phyloP scores from a whole-genome alignment of 2,113 vertebrate genomes.

The Camelus bactrianus region DNA sequence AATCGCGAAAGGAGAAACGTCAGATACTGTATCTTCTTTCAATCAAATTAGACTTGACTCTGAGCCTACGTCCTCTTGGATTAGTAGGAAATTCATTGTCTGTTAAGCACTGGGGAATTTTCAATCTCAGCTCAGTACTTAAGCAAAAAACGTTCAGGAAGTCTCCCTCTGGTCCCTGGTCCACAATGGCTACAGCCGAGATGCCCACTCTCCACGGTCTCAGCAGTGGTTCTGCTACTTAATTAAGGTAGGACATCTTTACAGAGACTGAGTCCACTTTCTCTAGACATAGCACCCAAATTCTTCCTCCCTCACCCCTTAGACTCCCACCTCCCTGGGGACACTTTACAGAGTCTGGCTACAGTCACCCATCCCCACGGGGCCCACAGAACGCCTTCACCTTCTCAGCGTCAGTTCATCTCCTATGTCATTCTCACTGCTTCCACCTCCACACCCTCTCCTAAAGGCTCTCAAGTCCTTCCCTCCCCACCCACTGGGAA shows the following conservation, averaged over 20 bases:
- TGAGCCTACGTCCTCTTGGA: neutral
- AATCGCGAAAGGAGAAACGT: no score
- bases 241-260: neutral
- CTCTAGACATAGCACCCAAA: neutral
- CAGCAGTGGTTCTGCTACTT: neutral
- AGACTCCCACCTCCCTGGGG: neutral
- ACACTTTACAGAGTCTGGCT: neutral
- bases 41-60: neutral
- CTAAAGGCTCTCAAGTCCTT: neutral
- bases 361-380: neutral
- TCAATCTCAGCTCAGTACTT: neutral
- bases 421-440: neutral
- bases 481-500: neutral
- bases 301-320: no score
- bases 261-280: neutral
- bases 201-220: neutral
- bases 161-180: neutral
- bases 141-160: neutral
- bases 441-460: neutral
- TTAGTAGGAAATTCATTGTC: neutral
- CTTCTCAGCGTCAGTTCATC: neutral
- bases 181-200: no score
- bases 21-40: neutral
- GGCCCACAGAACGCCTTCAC: neutral
- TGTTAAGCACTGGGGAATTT: neutral